Conservation (phyloP, 2,113 vertebrate species). For the Oncorhynchus gorbuscha region DNA sequence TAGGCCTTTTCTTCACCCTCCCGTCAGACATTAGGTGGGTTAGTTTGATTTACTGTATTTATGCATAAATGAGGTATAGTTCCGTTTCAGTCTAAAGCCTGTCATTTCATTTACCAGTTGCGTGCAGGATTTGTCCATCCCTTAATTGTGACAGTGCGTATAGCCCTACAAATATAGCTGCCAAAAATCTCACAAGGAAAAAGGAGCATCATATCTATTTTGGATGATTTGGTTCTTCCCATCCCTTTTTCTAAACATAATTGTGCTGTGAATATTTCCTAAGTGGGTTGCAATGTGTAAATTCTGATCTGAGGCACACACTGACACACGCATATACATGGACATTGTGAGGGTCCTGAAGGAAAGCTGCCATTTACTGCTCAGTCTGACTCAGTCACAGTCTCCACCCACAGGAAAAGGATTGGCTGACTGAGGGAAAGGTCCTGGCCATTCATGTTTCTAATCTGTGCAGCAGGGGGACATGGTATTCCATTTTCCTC, state of each 20-base stretch:
- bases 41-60: conserved; percentile 1
- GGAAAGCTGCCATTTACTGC: conserved; percentile 62
- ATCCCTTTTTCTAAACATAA: conserved; percentile 39
- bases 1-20: background rate
- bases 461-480: conserved; percentile 42
- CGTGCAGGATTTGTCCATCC: conserved; percentile 47
- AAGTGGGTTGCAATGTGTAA: conserved; percentile 53
- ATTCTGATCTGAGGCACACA: background rate
- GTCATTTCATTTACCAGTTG: conserved; percentile 23
- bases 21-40: background rate
- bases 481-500: no score
- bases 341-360: conserved; percentile 54
- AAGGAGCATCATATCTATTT: conserved; percentile 23
- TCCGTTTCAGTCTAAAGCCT: conserved; percentile 59
- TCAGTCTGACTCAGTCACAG: conserved; percentile 46
- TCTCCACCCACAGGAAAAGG: conserved; percentile 72
- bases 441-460: conserved; percentile 65
- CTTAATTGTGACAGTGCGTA: background rate
- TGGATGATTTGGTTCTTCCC: conserved; percentile 47
- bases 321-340: background rate
- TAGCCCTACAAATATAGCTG: background rate
- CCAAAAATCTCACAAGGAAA: background rate
- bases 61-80: conserved; percentile 12
- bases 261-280: conserved; percentile 59
- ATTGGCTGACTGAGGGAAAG: conserved; percentile 37